Percentiles rank a stretch among this genome's conserved stretches.
Conservation (phyloP, 2,888 invertebrate genomes). For the Rhopalosiphum nymphaeae region DNA sequence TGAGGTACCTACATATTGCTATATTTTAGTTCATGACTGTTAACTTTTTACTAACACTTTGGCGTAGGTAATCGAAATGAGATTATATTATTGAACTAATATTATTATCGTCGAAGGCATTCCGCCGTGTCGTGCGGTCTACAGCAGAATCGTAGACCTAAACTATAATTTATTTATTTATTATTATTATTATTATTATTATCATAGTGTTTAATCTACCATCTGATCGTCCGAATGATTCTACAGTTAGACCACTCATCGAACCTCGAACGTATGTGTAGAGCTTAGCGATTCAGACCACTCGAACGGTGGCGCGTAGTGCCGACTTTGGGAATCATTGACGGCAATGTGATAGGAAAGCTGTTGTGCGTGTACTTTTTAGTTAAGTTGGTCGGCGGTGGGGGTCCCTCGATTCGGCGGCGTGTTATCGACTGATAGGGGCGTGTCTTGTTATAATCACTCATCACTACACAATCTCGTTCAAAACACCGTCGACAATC, state of each 20-base stretch:
- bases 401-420: background rate
- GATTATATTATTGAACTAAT: background rate
- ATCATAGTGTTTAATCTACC: background rate
- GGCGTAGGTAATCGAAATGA: background rate
- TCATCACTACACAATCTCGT: slow-evolving; percentile 46
- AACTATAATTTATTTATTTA: background rate
- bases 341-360: background rate
- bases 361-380: background rate
- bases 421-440: slow-evolving; percentile 62
- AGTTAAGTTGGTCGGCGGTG: background rate
- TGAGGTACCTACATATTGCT: background rate
- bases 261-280: no score
- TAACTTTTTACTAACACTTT: background rate
- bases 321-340: slow-evolving; percentile 17
- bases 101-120: background rate
- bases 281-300: background rate
- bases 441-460: slow-evolving; percentile 61
- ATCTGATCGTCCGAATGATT: background rate
- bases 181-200: background rate
- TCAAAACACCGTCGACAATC: slow-evolving; percentile 37
- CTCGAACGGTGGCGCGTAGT: background rate
- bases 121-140: background rate
- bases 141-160: background rate
- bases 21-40: background rate
- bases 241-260: no score